These are phyloP conservation scores for Cynoglossus semilaevis DNA, from an alignment of 2,113 vertebrate genomes.

Conservation along the genomic window DNA sequence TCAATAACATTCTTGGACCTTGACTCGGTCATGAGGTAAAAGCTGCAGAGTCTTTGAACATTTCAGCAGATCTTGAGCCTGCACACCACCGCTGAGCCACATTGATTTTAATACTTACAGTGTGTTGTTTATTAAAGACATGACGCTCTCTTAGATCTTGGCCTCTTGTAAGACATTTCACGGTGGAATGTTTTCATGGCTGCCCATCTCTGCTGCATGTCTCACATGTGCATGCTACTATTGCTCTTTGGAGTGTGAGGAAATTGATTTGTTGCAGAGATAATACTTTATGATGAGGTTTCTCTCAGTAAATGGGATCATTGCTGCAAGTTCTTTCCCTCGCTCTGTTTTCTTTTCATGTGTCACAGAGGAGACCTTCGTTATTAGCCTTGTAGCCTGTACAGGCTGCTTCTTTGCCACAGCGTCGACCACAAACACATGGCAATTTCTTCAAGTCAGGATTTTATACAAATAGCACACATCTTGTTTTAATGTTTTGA, in stretches of 20 bases:
- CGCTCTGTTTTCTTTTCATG: not conserved
- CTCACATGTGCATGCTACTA: conserved; percentile 50
- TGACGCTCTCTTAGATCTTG: conserved; percentile 37
- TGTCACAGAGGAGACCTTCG: conserved; percentile 1
- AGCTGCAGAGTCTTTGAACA: conserved; percentile 28
- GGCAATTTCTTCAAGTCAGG: conserved; percentile 8
- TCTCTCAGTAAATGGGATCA: conserved; percentile 31
- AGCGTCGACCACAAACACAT: conserved; percentile 7
- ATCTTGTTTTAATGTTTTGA: conserved; percentile 5
- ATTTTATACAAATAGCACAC: conserved; percentile 1
- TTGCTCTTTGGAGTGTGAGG: conserved; percentile 40
- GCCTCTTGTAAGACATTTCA: conserved; percentile 64
- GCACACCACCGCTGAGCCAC: conserved; percentile 13
- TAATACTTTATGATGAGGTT: conserved; percentile 46
- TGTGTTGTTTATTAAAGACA: conserved; percentile 54
- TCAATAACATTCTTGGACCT: conserved; percentile 34
- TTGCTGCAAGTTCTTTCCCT: conserved; percentile 29
- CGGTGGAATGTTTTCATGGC: conserved; percentile 52
- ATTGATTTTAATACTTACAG: conserved; percentile 43
- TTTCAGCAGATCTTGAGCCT: conserved; percentile 29
- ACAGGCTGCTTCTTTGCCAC: conserved; percentile 18
- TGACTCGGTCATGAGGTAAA: conserved; percentile 35
- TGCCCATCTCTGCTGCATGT: conserved; percentile 40
- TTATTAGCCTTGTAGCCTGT: conserved; percentile 2
- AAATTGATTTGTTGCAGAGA: conserved; percentile 53